A percentile compares a stretch with the other conserved stretches of the same genome.
phyloP scores from a whole-genome alignment of 2,113 vertebrate species.

The Campylomormyrus numenius region DNA sequence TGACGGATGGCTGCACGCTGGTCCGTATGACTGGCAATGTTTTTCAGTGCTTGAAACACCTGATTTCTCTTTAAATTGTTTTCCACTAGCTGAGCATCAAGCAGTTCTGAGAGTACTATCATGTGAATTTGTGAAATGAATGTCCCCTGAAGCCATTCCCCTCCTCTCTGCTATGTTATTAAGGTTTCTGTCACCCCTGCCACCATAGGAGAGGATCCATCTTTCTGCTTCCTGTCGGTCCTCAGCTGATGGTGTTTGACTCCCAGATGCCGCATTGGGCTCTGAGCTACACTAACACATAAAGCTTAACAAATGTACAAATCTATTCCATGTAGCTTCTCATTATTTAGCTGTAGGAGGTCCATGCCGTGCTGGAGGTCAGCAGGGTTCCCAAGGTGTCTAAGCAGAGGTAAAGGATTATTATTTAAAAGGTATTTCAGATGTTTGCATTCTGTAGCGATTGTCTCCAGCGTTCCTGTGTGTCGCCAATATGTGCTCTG shows the following conservation, averaged over 20 bases:
- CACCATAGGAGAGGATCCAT: neutral
- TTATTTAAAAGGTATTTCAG: neutral
- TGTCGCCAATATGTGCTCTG: neutral
- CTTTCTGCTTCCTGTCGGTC: neutral
- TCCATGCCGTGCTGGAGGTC: neutral
- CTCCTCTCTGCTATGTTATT: neutral
- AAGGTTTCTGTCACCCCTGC: neutral
- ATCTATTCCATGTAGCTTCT: neutral
- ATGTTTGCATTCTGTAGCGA: neutral
- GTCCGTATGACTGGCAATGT: neutral
- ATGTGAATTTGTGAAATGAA: conserved; percentile 4
- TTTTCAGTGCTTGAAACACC: neutral
- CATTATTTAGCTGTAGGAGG: neutral
- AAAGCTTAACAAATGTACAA: conserved; percentile 1
- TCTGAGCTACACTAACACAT: neutral
- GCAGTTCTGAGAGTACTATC: neutral
- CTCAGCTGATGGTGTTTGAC: neutral
- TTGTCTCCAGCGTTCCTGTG: neutral
- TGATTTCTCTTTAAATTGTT: neutral
- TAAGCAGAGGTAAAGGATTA: neutral
- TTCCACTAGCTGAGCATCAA: neutral
- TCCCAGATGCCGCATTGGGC: neutral
- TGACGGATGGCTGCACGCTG: neutral
- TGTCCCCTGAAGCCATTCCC: neutral
- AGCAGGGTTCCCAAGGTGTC: neutral